Base-by-base conservation (phyloP, 1,140 invertebrate species). In the Bombus picipes region DNA sequence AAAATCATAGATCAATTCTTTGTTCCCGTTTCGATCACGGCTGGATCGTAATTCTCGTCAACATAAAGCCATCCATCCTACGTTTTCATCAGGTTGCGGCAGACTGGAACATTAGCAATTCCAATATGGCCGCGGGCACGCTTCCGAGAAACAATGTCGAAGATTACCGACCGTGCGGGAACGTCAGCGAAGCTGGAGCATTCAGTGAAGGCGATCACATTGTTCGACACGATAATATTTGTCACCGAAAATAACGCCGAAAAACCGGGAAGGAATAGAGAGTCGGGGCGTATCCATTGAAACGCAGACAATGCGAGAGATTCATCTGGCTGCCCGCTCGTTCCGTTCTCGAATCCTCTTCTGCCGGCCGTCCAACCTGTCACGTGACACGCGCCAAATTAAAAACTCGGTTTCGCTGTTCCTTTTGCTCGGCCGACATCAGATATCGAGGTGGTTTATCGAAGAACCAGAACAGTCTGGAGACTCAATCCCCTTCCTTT, bases 171-270 rank as follows among this genome's bases (percentile, higher is more conserved):
- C 77, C 83, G 71, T 85, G 86, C 66, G 79, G 83, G 81, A 68
- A 84, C 59, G 53, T 79, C 66, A 88, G 88, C 89, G 85, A 86
- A 91, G 87, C 77, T 53, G 87, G 85, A 89, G 87, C 81, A 89
- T 87, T 86, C 93, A 93, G 93, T 91, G 92, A 94, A 93, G 93
- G 91, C 92, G 92, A 95, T 95, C 93, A 91, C 87, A 95, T 95
- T 95, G 94, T 94, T 95, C 94, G 94, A 95, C 94, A 94, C 93
- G 94, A 95, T 95, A 94, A 95, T 95, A 95, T 95, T 95, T 95
- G 94, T 94, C 93, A 91, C 93, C 94, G 91, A 95, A 95, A 95
- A 95, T 94, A 95, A 94, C 89, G 91, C 90, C 92, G 87, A 92
- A 94, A 90, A 94, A 94, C 93, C 90, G 86, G 90, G 90, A 93